Evolutionary conservation across 2,113 vertebrate species (phyloP).

Genomic region (Hippocampus guttulatus): DNA sequence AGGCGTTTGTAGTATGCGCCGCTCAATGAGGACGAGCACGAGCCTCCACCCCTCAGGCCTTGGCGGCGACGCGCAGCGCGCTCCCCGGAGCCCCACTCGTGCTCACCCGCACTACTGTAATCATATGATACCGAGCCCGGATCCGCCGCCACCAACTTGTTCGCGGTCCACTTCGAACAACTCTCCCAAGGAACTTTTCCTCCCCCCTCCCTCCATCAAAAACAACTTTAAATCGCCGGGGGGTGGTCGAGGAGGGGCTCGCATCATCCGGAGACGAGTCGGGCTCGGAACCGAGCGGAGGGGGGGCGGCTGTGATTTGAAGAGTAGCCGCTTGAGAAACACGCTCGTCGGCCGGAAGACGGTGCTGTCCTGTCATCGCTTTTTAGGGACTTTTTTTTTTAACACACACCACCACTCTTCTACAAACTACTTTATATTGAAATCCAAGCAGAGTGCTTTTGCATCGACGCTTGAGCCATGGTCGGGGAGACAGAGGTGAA

Average conservation of each 20-base stretch:
- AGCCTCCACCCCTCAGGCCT: conserved; percentile 35
- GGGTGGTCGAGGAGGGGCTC: conserved; percentile 1
- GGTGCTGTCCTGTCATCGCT: conserved; percentile 37
- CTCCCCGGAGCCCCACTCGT: conserved; percentile 43
- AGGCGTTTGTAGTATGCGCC: not conserved
- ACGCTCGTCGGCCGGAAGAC: conserved; percentile 39
- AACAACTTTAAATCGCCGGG: conserved; percentile 1
- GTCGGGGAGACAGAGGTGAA: conserved; percentile 97
- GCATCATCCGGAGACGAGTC: conserved; percentile 36
- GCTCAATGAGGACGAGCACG: conserved; percentile 25
- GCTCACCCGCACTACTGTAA: conserved; percentile 51
- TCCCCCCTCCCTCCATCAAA: not conserved
- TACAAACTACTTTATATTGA: not conserved
- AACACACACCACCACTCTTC: not conserved
- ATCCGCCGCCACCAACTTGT: conserved; percentile 1
- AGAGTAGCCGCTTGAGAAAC: conserved; percentile 34
- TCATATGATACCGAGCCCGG: conserved; percentile 62
- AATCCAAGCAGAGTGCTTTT: not conserved
- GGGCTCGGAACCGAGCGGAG: conserved; percentile 6
- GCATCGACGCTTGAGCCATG: conserved; percentile 68
- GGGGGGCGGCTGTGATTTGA: conserved; percentile 14
- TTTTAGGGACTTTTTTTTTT: conserved; percentile 19
- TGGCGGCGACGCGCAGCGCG: conserved; percentile 55
- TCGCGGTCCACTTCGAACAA: not conserved
- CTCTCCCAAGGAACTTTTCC: not conserved